These are phyloP conservation scores for Microctenopoma steveboyesi DNA, from an alignment of 2,797 vertebrate species.

Conservation along the genomic window DNA sequence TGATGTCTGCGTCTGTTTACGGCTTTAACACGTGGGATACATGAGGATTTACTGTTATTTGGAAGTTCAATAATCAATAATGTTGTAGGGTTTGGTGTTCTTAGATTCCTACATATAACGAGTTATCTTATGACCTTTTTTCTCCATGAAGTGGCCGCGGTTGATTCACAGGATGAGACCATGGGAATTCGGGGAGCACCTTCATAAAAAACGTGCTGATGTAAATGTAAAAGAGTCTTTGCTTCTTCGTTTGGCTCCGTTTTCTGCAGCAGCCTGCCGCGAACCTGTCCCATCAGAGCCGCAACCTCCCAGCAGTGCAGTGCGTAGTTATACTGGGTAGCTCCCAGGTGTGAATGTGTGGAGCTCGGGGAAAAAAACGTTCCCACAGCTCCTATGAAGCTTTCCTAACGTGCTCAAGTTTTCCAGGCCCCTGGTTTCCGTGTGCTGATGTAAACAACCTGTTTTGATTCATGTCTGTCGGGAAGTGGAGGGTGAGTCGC, in stretches of 20 bases:
- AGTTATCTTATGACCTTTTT: no score
- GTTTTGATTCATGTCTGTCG: constrained; percentile 26
- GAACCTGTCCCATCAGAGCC: not conserved
- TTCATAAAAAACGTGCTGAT: no score
- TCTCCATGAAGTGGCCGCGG: no score
- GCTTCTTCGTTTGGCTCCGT: constrained; percentile 2
- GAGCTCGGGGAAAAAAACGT: constrained; percentile 12
- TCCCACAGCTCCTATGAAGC: constrained; percentile 25
- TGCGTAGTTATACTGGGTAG: constrained; percentile 25
- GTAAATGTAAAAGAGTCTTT: no score
- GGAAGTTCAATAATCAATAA: no score
- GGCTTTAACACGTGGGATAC: no score
- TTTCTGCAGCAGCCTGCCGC: not conserved
- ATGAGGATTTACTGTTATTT: no score
- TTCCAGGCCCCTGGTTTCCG: not conserved
- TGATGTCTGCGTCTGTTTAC: no score
- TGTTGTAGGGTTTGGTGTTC: no score
- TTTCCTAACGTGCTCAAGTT: constrained; percentile 17
- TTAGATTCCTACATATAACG: no score
- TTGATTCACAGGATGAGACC: no score
- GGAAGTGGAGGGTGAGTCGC: constrained; percentile 44
- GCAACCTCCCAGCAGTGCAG: not conserved
- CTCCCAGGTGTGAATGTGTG: constrained; percentile 33
- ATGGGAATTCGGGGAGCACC: no score
- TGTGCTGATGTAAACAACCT: constrained; percentile 34